These are phyloP conservation scores for Apodemia mormo DNA, from an alignment of 2,888 invertebrate species.

Conservation along the genomic window DNA sequence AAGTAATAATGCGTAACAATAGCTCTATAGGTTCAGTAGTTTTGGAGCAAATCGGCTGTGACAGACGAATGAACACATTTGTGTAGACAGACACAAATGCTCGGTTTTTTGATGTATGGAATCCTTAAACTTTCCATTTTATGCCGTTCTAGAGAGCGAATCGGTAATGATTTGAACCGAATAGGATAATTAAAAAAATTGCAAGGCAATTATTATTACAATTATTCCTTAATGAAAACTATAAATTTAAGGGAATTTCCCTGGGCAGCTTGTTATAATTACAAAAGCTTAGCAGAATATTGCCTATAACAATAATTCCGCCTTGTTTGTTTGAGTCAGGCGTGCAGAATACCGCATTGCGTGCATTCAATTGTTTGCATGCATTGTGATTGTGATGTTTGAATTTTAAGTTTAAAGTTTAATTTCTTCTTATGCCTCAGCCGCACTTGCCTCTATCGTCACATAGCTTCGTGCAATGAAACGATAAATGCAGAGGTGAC, in stretches of 20 bases:
- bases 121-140: not conserved
- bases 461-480: no score
- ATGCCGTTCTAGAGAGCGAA: not conserved
- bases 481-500: no score
- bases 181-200: not conserved
- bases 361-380: constrained; percentile 12
- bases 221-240: not conserved
- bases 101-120: no score
- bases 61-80: no score
- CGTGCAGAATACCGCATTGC: constrained; percentile 3
- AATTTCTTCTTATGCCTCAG: no score
- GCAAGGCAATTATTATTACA: not conserved
- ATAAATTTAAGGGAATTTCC: not conserved
- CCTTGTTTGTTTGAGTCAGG: not conserved
- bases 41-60: no score
- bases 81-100: no score
- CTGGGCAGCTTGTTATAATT: not conserved
- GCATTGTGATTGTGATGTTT: not conserved
- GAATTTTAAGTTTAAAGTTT: no score
- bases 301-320: constrained; percentile 9
- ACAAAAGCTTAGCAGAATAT: constrained; percentile 5
- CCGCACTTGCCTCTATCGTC: no score
- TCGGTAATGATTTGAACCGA: not conserved
- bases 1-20: no score
- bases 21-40: no score